These are phyloP conservation scores for Acinonyx jubatus DNA, from an alignment of 2,113 vertebrate species.

Conservation along the genomic window DNA sequence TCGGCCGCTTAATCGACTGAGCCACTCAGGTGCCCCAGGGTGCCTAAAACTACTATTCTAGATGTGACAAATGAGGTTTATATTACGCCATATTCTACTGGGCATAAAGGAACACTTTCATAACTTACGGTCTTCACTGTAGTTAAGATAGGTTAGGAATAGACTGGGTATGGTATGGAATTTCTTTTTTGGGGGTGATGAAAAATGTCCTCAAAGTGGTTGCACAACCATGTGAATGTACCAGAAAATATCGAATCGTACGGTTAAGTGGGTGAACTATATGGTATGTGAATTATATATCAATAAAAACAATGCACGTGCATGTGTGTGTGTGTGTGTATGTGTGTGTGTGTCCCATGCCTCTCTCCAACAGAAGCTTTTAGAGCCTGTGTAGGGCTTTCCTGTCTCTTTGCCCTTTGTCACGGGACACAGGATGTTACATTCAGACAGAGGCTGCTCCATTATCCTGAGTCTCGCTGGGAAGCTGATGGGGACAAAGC, in stretches of 20 bases:
- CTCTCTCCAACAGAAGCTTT: background rate
- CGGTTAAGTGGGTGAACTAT: background rate
- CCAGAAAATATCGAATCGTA: background rate
- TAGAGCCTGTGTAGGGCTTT: background rate
- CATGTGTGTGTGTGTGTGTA: accelerated
- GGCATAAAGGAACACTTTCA: background rate
- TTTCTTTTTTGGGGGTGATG: background rate
- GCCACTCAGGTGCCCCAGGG: too few relatives aligned
- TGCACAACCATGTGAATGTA: background rate
- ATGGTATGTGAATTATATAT: background rate
- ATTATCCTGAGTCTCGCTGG: constrained; percentile 24
- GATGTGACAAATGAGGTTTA: background rate
- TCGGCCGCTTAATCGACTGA: too few relatives aligned
- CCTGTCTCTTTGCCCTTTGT: background rate
- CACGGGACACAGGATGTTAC: accelerated
- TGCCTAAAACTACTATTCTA: background rate
- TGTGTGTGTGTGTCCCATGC: background rate
- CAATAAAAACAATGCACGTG: background rate
- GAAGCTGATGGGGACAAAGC: background rate
- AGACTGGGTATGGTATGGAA: background rate
- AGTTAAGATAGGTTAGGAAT: background rate
- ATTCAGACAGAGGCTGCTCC: background rate
- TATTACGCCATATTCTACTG: background rate
- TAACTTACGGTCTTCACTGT: background rate
- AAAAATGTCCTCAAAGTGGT: background rate